Conservation (phyloP, 2,113 vertebrate species). For the Eulacestoma nigropectus region DNA sequence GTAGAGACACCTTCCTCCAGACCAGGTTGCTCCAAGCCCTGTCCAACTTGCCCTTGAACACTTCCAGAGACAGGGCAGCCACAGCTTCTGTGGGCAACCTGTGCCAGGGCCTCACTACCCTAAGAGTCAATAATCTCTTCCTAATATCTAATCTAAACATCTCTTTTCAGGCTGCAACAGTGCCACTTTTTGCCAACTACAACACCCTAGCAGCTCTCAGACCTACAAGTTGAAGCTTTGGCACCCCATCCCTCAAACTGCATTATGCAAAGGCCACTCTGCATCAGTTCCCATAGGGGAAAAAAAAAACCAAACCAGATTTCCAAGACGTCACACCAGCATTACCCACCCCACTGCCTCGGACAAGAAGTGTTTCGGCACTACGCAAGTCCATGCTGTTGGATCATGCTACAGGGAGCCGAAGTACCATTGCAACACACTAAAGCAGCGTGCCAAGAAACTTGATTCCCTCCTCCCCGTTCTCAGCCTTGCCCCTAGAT, state of each 20-base stretch:
- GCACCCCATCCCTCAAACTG: background rate
- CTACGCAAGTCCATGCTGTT: background rate
- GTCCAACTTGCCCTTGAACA: background rate
- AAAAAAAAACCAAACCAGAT: background rate
- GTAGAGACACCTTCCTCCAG: background rate
- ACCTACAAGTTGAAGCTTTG: background rate
- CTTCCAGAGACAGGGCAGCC: background rate
- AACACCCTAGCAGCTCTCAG: background rate
- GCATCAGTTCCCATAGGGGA: background rate
- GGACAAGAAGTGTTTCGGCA: background rate
- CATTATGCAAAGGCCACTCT: background rate
- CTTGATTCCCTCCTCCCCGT: background rate
- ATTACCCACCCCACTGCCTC: accelerated
- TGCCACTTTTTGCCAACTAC: background rate
- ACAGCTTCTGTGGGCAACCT: background rate
- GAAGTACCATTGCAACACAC: background rate
- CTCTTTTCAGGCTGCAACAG: background rate
- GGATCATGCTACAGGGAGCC: background rate
- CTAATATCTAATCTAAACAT: background rate
- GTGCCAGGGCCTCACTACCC: background rate
- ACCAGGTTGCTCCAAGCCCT: background rate
- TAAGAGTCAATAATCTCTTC: background rate
- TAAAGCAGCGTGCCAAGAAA: background rate
- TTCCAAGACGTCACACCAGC: background rate
- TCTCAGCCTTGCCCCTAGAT: background rate